Conservation (phyloP, 2,888 invertebrate genomes). For the Euspilapteryx auroguttella region DNA sequence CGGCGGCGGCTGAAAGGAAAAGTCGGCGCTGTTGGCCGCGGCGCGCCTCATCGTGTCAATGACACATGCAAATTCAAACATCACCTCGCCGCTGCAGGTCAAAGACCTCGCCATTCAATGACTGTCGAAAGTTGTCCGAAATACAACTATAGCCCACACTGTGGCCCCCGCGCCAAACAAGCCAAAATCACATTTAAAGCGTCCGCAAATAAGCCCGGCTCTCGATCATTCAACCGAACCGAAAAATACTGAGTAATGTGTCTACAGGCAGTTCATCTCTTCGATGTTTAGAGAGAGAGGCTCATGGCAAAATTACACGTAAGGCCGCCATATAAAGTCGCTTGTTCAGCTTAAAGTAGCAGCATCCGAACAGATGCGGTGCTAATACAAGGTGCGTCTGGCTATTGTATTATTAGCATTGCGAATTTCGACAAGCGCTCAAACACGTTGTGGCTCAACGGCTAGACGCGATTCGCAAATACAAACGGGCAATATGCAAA, state of each 20-base stretch:
- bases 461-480: slow-evolving; percentile 38
- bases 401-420: slow-evolving; percentile 50
- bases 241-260: slow-evolving; percentile 25
- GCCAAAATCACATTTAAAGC: slow-evolving; percentile 28
- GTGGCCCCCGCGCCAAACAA: slow-evolving; percentile 19
- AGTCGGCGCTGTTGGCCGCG: slow-evolving; percentile 4
- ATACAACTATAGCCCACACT: slow-evolving; percentile 29
- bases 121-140: slow-evolving; percentile 55
- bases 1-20: slow-evolving; percentile 1
- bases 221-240: slow-evolving; percentile 17
- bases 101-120: slow-evolving; percentile 51
- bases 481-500: slow-evolving; percentile 42
- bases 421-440: slow-evolving; percentile 45
- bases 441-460: slow-evolving; percentile 9
- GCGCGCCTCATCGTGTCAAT: slow-evolving; percentile 36
- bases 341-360: slow-evolving; percentile 13
- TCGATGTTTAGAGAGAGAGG: slow-evolving; percentile 14
- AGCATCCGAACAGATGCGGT: slow-evolving; percentile 25
- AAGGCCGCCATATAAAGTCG: slow-evolving; percentile 18
- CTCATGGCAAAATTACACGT: slow-evolving; percentile 18
- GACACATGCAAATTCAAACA: slow-evolving; percentile 56
- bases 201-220: slow-evolving; percentile 25
- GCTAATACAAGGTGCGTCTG: slow-evolving; percentile 36
- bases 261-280: slow-evolving; percentile 24
- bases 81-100: slow-evolving; percentile 39